Conservation (phyloP, 2,888 invertebrate species). For the Cyaniris semiargus region DNA sequence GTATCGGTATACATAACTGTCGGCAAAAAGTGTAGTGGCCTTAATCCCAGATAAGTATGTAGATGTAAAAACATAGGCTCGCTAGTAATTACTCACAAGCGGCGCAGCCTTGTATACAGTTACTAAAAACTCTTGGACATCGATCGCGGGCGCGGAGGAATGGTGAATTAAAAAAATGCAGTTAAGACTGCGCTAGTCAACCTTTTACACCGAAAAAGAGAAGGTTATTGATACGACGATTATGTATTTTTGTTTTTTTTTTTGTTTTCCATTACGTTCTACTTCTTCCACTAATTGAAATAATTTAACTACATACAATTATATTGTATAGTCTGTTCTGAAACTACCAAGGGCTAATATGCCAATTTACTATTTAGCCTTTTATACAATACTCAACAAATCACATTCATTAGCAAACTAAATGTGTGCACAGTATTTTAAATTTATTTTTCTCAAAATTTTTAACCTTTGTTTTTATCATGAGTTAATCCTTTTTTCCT, state of each 20-base stretch:
- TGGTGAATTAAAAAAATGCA: background rate
- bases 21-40: conserved; percentile 7
- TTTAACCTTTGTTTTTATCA: too few species aligned
- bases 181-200: background rate
- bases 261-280: too few species aligned
- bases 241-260: background rate
- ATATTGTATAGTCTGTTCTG: too few species aligned
- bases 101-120: conserved; percentile 5
- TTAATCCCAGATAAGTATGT: conserved; percentile 16
- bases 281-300: too few species aligned
- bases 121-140: background rate
- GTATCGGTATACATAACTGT: conserved; percentile 5
- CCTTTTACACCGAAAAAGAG: background rate
- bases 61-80: conserved; percentile 16
- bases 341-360: too few species aligned
- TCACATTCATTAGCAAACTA: too few species aligned
- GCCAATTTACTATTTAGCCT: too few species aligned
- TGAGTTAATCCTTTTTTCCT: too few species aligned
- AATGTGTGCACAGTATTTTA: too few species aligned
- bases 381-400: too few species aligned
- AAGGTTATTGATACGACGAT: background rate
- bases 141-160: background rate
- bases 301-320: too few species aligned
- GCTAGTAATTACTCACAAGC: background rate
- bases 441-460: too few species aligned